Evolutionary conservation across 2,113 vertebrate species (phyloP), one percentile per base, ranked within the genome.

Genomic region (Callionymus lyra): DNA sequence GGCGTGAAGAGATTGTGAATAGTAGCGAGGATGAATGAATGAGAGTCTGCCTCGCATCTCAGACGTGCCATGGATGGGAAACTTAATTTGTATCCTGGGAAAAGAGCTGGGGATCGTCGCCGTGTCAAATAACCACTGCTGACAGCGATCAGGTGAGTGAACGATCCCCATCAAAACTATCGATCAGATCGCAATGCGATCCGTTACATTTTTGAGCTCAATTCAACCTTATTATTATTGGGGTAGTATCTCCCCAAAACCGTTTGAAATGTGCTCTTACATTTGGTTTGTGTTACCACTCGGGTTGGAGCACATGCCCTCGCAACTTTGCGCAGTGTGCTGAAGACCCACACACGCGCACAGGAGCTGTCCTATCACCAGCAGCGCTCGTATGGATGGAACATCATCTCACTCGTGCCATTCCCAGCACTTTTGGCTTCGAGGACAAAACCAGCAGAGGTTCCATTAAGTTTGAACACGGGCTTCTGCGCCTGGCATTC

Each of bases 51-150:
- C 56, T 70, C 31, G 13, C 58, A 65, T 70, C 79, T 77, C 80
- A 84, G 75, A 83, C 81, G 79, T 79, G 77, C 72, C 77, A 86
- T 85, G 83, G 83, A 86, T 83, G 83, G 79, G 62, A 83, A 86
- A 87, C 80, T 87, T 86, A 71, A 81, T 79, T 79, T 82, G 81
- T 72, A 77, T 79, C 82, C 75, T 70, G 72, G 72, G 68, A 85
- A 71, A 75, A 72, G 79, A 76, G 70, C 79, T 75, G 72, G 75
- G 78, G 83, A 83, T 80, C 81, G 50, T 72, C 74, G 62, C 56
- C 68, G 50, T 65, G 56, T 81, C 72, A 56, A 86, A 79, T 86
- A 87, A 86, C 81, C 84, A 69, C 83, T 74, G 81, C 81, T 86
- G 79, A 80, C 83, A 83, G 74, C 79, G 86, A 85, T 63, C 83